Conservation (phyloP, 2,888 invertebrate genomes). For the Dysmachus trigonus region DNA sequence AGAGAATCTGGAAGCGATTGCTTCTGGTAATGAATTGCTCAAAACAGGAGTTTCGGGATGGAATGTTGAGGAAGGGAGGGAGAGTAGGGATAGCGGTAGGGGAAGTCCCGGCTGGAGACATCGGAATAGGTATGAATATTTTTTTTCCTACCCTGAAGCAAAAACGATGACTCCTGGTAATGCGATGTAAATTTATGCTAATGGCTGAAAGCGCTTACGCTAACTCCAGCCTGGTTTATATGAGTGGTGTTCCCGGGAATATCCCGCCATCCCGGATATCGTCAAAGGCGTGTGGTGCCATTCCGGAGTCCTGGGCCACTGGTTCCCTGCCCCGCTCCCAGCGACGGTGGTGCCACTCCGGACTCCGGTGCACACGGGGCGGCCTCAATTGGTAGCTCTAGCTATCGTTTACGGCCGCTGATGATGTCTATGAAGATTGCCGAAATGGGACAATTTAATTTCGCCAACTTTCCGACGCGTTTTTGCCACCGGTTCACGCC, state of each 20-base stretch:
- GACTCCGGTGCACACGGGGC: background rate
- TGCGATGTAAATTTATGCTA: conserved; percentile 47
- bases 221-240: background rate
- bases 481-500: background rate
- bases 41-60: background rate
- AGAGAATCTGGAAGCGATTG: conserved; percentile 6
- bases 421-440: conserved; percentile 45
- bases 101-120: background rate
- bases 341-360: background rate
- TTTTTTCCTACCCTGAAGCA: background rate
- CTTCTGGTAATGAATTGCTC: background rate
- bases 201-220: conserved; percentile 43
- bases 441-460: conserved; percentile 45
- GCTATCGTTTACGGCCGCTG: conserved; percentile 40
- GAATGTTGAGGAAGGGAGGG: background rate
- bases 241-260: conserved; percentile 2
- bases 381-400: background rate
- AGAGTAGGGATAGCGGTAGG: no score
- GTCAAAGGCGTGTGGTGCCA: background rate
- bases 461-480: conserved; percentile 4
- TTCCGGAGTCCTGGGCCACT: background rate
- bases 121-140: background rate
- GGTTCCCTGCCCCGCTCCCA: background rate
- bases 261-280: background rate
- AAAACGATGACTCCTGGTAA: conserved; percentile 39